Evolutionary conservation across 1,140 invertebrate species (phyloP), one percentile per base, ranked within the genome.

Genomic region (Chlorops oryzae): DNA sequence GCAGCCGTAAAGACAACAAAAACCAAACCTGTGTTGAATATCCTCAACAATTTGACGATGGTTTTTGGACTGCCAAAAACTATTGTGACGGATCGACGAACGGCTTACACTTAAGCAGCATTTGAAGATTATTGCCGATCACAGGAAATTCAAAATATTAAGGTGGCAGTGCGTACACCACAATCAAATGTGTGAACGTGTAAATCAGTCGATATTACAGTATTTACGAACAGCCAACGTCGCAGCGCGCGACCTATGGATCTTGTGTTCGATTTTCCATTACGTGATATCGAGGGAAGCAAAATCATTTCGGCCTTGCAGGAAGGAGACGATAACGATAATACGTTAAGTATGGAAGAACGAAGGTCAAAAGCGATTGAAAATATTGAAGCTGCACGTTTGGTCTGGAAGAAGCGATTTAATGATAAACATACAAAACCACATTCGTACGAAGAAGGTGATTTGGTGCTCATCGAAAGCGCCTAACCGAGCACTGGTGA

Each of bases 111-210:
- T 3, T 46, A 25, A 18, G 6, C n/a, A 13, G 20, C 12, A n/a
- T 46, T 46, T 28, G 32, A 17, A 18, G 18, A 46, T 12, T 46
- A 25, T 35, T 46, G 44, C 18, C 7, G 15, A 3, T 21, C 22
- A 2, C 43, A 50, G 17, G 21, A 21, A 13, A 44, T 50, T n/a
- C 24, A 43, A 24, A 27, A 44, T 35, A 50, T 43, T 21, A 43
- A 43, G 17, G 34, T 27, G 9, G 41, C 49, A 10, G 49, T 50
- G 7, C 38, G 32, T 15, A 50, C 49, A 37, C 54, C 51, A 10
- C 39, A 41, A 12, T 39, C 51, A 1, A 54, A 59, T 28, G 59
- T 57, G 13, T 49, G 59, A 63, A 39, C 21, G 61, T 2, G 35
- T 56, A 22, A 62, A 63, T 48, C 28, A 56, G 13, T 28, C 50